Evolutionary conservation across 2,888 invertebrate species (phyloP).

Genomic region (Drosophila mimetica): DNA sequence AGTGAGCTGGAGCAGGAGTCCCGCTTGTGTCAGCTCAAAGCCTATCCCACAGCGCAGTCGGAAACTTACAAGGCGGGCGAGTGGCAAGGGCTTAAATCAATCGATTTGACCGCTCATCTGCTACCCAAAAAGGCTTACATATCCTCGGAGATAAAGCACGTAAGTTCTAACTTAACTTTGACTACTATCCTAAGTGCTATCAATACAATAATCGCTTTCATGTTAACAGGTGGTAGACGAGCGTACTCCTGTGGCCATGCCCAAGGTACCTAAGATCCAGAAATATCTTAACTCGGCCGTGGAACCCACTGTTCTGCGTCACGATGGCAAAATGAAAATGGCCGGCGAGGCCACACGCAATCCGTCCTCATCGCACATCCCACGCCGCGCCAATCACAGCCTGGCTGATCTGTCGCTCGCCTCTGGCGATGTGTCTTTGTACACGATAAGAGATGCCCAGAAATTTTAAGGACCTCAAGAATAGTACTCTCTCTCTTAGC

Average conservation of each 20-base stretch:
- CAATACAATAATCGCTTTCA: too few relatives aligned
- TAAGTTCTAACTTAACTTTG: conserved; percentile 42
- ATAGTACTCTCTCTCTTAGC: neutral
- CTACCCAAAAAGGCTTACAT: conserved; percentile 83
- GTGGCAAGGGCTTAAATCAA: conserved; percentile 1
- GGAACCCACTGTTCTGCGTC: conserved; percentile 81
- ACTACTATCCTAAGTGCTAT: too few relatives aligned
- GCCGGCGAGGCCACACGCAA: conserved; percentile 15
- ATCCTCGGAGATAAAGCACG: conserved; percentile 81
- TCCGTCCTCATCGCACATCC: conserved; percentile 40
- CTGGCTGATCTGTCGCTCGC: conserved; percentile 83
- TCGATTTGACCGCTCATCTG: conserved; percentile 39
- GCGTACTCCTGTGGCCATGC: conserved; percentile 81
- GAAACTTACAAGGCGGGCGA: conserved; percentile 10
- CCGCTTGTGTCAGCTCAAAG: conserved; percentile 48
- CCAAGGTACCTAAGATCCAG: conserved; percentile 82
- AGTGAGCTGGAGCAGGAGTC: conserved; percentile 78
- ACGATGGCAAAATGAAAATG: conserved; percentile 83
- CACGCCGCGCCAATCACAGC: conserved; percentile 69
- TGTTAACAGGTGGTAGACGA: conserved; percentile 80
- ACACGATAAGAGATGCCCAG: conserved; percentile 84
- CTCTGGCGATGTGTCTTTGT: conserved; percentile 84
- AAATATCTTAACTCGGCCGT: conserved; percentile 79
- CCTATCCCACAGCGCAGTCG: neutral
- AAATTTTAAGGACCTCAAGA: conserved; percentile 70